phyloP scores from a whole-genome alignment of 2,113 vertebrate species.

The Mohoua ochrocephala region DNA sequence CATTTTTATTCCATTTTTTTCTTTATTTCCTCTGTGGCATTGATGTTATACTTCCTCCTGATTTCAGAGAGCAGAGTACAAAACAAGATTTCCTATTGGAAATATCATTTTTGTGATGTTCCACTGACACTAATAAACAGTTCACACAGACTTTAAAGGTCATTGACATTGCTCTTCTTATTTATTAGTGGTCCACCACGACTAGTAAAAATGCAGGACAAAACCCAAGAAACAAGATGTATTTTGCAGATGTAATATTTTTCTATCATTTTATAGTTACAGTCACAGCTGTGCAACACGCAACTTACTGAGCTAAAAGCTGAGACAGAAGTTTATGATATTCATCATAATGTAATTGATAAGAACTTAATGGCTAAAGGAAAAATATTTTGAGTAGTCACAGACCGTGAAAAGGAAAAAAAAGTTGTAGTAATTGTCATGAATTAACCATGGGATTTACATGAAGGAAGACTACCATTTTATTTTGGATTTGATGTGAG shows the following conservation, averaged over 20 bases:
- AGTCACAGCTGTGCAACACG: neutral
- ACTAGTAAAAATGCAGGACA: neutral
- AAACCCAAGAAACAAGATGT: neutral
- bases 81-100: neutral
- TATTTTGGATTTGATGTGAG: neutral
- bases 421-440: neutral
- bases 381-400: neutral
- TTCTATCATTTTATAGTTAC: neutral
- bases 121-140: neutral
- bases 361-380: neutral
- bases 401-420: neutral
- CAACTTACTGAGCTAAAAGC: neutral
- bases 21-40: neutral
- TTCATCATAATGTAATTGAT: neutral
- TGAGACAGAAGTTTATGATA: neutral
- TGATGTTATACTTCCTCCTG: neutral
- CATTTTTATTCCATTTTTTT: neutral
- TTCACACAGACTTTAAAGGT: neutral
- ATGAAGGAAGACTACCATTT: neutral
- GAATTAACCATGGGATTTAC: neutral
- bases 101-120: neutral
- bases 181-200: neutral
- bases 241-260: neutral
- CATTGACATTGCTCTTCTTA: neutral
- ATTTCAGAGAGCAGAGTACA: neutral